phyloP scores from a whole-genome alignment of 2,113 vertebrate species.

The Thamnophis sirtalis region DNA sequence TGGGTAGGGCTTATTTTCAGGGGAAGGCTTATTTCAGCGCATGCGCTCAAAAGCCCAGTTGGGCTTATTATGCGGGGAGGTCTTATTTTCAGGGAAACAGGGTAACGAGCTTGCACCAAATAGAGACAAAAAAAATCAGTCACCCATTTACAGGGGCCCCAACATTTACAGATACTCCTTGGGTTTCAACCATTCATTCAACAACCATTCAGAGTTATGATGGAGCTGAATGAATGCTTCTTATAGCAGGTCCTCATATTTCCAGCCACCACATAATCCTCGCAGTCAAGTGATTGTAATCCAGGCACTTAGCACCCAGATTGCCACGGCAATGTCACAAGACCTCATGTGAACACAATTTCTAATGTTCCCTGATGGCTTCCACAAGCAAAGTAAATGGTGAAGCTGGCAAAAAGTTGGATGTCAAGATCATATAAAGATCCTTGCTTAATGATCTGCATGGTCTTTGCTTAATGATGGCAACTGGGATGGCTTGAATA shows the following conservation, averaged over 20 bases:
- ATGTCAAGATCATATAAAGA: background rate
- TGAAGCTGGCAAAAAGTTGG: background rate
- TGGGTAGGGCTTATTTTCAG: too few species aligned
- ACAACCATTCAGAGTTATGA: background rate
- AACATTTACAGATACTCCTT: background rate
- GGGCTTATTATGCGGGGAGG: too few species aligned
- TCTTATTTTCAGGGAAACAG: too few species aligned
- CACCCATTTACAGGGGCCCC: background rate
- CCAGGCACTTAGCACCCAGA: background rate
- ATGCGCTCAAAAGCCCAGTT: too few species aligned
- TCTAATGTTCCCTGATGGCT: background rate
- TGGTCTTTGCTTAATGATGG: background rate
- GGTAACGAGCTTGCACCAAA: background rate
- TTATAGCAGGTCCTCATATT: background rate
- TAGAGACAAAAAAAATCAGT: background rate
- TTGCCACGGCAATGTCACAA: background rate
- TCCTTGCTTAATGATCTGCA: background rate
- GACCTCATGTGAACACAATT: background rate
- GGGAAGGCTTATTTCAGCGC: too few species aligned
- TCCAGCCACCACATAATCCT: background rate
- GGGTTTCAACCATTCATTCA: background rate
- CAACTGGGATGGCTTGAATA: background rate
- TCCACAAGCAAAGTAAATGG: background rate
- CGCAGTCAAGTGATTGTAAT: background rate
- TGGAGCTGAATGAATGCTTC: background rate